These are phyloP conservation scores for Bothrops jararaca DNA, from an alignment of 2,113 vertebrate genomes.

Conservation along the genomic window DNA sequence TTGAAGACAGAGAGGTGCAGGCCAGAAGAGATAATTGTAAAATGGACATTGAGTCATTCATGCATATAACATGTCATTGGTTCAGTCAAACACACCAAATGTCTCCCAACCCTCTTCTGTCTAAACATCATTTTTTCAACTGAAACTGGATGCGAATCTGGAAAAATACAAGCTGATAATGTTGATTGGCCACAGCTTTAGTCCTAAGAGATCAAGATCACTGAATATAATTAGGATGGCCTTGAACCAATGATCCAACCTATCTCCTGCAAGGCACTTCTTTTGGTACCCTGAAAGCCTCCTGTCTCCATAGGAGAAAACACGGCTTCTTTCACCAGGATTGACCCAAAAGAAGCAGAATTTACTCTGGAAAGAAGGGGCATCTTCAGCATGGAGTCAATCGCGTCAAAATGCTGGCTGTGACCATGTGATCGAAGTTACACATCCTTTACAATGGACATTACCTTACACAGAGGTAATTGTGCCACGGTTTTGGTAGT, in stretches of 20 bases:
- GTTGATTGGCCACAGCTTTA: background rate
- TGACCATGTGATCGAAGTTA: background rate
- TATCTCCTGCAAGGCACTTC: background rate
- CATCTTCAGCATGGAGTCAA: background rate
- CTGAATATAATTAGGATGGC: background rate
- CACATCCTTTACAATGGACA: background rate
- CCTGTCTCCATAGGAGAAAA: background rate
- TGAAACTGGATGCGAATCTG: background rate
- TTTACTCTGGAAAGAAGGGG: background rate
- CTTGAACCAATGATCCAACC: background rate
- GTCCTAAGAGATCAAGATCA: background rate
- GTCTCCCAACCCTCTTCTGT: background rate
- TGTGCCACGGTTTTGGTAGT: background rate
- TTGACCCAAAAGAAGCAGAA: background rate
- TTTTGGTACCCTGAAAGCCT: background rate
- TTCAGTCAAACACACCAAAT: background rate
- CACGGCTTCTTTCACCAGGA: background rate
- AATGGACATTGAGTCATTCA: background rate
- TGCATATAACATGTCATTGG: background rate
- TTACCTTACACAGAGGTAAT: background rate
- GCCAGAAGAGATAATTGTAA: background rate
- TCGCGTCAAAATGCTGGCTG: background rate
- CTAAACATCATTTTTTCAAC: background rate
- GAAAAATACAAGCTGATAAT: background rate
- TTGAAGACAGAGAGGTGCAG: background rate